Conservation (phyloP, 2,113 vertebrate genomes). For the Cheirogaleus medius region DNA sequence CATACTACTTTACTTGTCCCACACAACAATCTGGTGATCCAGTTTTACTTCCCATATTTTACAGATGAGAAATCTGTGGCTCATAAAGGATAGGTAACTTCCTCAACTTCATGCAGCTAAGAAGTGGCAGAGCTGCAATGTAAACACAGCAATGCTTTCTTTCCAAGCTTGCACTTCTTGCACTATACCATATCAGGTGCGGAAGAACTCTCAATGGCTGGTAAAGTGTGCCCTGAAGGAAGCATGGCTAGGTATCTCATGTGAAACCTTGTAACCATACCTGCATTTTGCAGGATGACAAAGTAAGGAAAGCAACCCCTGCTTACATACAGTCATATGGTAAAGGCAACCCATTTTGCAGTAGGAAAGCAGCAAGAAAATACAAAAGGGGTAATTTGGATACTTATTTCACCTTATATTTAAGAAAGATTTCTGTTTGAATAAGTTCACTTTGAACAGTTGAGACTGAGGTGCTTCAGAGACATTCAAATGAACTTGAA, state of each 20-base stretch:
- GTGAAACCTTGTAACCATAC: not conserved
- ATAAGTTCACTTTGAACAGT: not conserved
- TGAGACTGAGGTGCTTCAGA: not conserved
- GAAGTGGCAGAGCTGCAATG: not conserved
- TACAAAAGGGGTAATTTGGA: not conserved
- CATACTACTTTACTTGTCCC: not conserved
- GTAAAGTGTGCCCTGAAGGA: not conserved
- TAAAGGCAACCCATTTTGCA: not conserved
- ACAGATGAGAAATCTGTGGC: not conserved
- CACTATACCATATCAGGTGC: not conserved
- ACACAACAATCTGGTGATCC: not conserved
- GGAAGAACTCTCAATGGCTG: not conserved
- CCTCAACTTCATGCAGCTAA: not conserved
- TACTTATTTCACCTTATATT: not conserved
- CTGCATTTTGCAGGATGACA: not conserved
- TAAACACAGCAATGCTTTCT: not conserved
- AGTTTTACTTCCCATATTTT: not conserved
- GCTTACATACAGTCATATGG: not conserved
- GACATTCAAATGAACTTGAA: not conserved
- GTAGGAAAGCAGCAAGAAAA: not conserved
- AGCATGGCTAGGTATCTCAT: not conserved
- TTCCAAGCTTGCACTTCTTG: not conserved
- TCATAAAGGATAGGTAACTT: not conserved
- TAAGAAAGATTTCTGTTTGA: not conserved
- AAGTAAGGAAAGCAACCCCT: not conserved